These are phyloP conservation scores for Cephalotes varians DNA, from an alignment of 2,888 invertebrate species.

Conservation along the genomic window DNA sequence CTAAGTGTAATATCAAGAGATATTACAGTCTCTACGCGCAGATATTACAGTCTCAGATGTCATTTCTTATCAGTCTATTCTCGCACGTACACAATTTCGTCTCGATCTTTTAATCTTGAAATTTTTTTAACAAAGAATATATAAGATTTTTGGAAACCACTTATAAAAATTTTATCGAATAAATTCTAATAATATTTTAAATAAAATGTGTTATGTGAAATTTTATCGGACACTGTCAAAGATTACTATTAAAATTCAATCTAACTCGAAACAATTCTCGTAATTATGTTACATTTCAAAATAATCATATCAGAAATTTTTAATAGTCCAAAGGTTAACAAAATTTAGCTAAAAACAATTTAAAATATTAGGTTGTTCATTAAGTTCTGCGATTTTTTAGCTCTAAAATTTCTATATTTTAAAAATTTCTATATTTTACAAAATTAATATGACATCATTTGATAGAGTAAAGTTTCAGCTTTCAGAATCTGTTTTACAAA, in stretches of 20 bases:
- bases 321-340: neutral
- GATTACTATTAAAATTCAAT: neutral
- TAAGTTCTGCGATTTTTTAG: too few species aligned
- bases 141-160: slow-evolving; percentile 8
- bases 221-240: neutral
- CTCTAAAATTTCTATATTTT: too few species aligned
- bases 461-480: too few species aligned
- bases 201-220: slow-evolving; percentile 2
- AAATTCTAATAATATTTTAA: slow-evolving; percentile 6
- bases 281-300: neutral
- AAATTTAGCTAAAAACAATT: neutral
- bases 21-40: slow-evolving; percentile 25
- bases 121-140: neutral
- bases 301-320: neutral
- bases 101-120: neutral
- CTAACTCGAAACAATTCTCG: neutral
- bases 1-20: slow-evolving; percentile 4
- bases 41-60: slow-evolving; percentile 12
- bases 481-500: too few species aligned
- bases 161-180: neutral
- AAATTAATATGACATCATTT: too few species aligned
- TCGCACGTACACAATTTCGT: neutral
- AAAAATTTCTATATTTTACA: too few species aligned
- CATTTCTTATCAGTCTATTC: neutral
- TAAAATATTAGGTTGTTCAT: too few species aligned